phyloP scores from a whole-genome alignment of 2,797 vertebrate species.

The Gymnothorax javanicus region DNA sequence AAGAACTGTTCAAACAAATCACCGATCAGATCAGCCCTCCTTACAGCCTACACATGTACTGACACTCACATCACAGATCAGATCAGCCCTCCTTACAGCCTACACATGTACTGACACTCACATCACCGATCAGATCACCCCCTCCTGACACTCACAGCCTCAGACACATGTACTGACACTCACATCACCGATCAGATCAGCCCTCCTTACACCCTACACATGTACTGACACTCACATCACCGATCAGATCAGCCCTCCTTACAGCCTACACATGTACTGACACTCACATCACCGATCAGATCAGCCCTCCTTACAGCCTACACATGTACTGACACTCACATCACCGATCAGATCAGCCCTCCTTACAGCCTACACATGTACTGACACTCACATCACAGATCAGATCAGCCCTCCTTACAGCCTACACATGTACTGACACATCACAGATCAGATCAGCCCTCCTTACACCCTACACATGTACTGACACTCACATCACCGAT shows the following conservation, averaged over 20 bases:
- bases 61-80: too few relatives aligned
- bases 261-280: too few relatives aligned
- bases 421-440: too few relatives aligned
- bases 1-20: not conserved
- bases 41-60: not conserved
- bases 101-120: too few relatives aligned
- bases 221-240: too few relatives aligned
- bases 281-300: too few relatives aligned
- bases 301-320: not conserved
- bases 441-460: too few relatives aligned
- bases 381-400: conserved; percentile 22
- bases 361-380: conserved; percentile 26
- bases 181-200: not conserved
- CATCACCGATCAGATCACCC: too few relatives aligned
- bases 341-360: not conserved
- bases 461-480: not conserved
- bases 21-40: too few relatives aligned
- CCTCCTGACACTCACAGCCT: too few relatives aligned
- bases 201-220: not conserved
- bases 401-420: conserved; percentile 31
- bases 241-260: too few relatives aligned
- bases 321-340: conserved; percentile 18
- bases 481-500: not conserved
- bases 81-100: too few relatives aligned
- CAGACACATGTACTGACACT: conserved; percentile 27